Conservation (phyloP, 37 sponge, comb jelly and placozoan species). For the Mnemiopsis leidyi region DNA sequence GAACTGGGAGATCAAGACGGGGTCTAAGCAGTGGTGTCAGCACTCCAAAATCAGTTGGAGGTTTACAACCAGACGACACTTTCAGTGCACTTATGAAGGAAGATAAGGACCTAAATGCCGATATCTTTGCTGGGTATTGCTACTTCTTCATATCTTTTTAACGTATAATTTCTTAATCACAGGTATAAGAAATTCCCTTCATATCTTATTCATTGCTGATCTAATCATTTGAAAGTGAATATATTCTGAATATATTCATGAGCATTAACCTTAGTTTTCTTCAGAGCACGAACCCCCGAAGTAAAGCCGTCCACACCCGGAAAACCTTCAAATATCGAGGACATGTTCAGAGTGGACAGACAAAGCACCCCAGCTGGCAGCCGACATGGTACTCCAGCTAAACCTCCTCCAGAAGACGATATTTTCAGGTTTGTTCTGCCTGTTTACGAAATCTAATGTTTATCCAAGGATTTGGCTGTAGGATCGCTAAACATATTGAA, state of each 20-base stretch:
- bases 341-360: not conserved
- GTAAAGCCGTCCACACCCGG: not conserved
- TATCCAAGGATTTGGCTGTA: too few species aligned
- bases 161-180: too few species aligned
- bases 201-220: too few species aligned
- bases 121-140: not conserved
- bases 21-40: not conserved
- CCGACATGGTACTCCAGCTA: not conserved
- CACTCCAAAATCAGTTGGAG: not conserved
- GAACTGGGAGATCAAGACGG: not conserved
- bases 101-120: not conserved
- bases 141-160: not conserved
- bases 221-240: too few species aligned
- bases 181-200: too few species aligned
- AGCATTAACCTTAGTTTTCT: too few species aligned
- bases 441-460: too few species aligned
- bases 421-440: constrained; percentile 52
- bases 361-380: not conserved
- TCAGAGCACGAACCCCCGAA: too few species aligned
- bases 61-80: constrained; percentile 33
- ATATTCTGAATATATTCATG: too few species aligned
- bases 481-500: too few species aligned
- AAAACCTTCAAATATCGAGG: constrained; percentile 11
- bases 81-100: not conserved
- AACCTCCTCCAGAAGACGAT: constrained; percentile 3